Evolutionary conservation across 2,888 invertebrate genomes (phyloP), one percentile per base, ranked within the genome.

Genomic region (Dascillus cervinus): DNA sequence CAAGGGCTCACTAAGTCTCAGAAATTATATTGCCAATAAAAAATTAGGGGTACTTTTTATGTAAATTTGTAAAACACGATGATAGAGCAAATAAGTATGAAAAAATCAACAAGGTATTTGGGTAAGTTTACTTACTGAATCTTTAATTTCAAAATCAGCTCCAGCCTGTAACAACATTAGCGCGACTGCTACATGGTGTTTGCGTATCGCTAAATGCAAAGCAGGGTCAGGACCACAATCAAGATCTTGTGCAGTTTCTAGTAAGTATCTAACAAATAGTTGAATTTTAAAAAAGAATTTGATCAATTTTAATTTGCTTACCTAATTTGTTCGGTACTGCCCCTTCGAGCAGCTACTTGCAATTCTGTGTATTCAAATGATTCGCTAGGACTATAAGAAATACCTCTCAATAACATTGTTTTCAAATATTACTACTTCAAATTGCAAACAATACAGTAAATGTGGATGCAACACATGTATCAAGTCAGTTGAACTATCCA

Each of bases 81-180:
- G n/a, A n/a, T n/a, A n/a, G n/a, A n/a, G n/a, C n/a, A n/a, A n/a
- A n/a, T n/a, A n/a, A n/a, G n/a, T n/a, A n/a, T n/a, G n/a, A n/a
- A n/a, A n/a, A n/a, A n/a, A n/a, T n/a, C n/a, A n/a, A n/a, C n/a
- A n/a, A n/a, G n/a, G n/a, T n/a, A n/a, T n/a, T n/a, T n/a, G n/a
- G n/a, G n/a, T n/a, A 15, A 22, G 17, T 26, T 29, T 34, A 49
- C 62, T 62, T 58, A 71, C 72, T 34, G 62, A 60, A 53, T 72
- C 71, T 41, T 60, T 63, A 11, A 70, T 53, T 50, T 75, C 73
- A 47, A 70, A 67, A 50, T 74, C 70, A 41, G 75, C 75, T 22
- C 75, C 76, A 23, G 72, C 70, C 46, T 75, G 72, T 22, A 81
- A 60, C 31, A 81, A 59, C 27, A 73, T 56, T 41, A 75, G 57